Base-by-base conservation (phyloP, 1,140 invertebrate genomes). In the Coptotermes formosanus region DNA sequence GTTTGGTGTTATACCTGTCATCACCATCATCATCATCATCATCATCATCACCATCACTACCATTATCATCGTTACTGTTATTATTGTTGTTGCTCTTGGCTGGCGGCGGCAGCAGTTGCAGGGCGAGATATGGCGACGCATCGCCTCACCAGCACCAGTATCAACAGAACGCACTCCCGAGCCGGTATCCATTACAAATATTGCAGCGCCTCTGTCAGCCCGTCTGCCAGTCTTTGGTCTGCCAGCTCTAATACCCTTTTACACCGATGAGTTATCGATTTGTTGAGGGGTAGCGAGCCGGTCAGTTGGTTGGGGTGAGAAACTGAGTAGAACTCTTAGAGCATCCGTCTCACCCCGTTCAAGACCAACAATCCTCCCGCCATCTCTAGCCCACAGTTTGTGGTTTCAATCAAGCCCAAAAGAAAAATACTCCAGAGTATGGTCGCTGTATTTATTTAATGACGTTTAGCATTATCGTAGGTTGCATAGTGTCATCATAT, bases 101-200 rank as follows among this genome's bases (percentile, higher is more conserved):
- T 11, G 25, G 25, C 9, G n/a, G n/a, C n/a, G 30, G 11, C n/a
- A 75, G 64, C 64, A n/a, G 25, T 4, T 21, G 52, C 19, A 55
- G 64, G 2, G 19, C 25, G 8, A 8, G n/a, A 30, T 25, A 75
- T 59, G 52, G 9, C 14, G 9, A 12, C 21, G 59, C 19, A n/a
- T n/a, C 12, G 59, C 2, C 21, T n/a, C 7, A 64, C 12, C 21
- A 64, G 21, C 59, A 19, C 21, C 25, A 8, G 59, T 23, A 7
- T n/a, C 6, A 8, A n/a, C 59, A 19, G 87, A 87, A 88, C 88
- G 87, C 88, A 88, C 88, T 89, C 88, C 88, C 87, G 82, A 87
- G 87, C 87, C 87, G 84, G 85, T 88, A 89, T 88, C 88, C 88
- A 89, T 89, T 89, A 89, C 88, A 89, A 87, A 88, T 89, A 89